Percentiles rank a stretch among this genome's conserved stretches.
These are phyloP conservation scores for Bilobella aurantiaca DNA, from an alignment of 1,140 invertebrate genomes.

Conservation along the genomic window DNA sequence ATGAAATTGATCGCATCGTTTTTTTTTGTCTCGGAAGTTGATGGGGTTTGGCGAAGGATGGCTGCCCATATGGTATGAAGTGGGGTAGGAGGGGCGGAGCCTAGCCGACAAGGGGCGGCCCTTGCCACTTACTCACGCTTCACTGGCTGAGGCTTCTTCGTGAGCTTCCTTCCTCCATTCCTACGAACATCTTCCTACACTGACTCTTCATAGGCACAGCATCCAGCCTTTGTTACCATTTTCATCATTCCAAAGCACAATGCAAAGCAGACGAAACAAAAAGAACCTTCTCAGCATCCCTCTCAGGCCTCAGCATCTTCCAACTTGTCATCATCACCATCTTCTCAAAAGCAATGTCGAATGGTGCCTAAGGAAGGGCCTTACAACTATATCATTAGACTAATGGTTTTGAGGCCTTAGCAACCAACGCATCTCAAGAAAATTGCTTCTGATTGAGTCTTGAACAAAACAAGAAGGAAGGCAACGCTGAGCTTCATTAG, in stretches of 20 bases:
- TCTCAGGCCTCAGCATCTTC: too few species aligned
- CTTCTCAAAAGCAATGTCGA: too few species aligned
- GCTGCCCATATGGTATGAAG: neutral
- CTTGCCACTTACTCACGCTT: neutral
- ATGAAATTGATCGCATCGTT: slow-evolving; percentile 3
- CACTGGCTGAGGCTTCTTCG: neutral
- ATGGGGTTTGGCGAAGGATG: slow-evolving; percentile 2
- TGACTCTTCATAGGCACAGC: too few species aligned
- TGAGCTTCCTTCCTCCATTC: neutral
- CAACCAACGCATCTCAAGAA: too few species aligned
- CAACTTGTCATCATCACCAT: too few species aligned
- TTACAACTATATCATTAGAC: neutral
- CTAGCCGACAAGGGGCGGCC: neutral
- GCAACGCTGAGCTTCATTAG: too few species aligned
- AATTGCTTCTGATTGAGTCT: too few species aligned
- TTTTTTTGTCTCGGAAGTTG: neutral
- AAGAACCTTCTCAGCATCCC: too few species aligned
- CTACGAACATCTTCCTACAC: neutral
- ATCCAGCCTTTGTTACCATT: too few species aligned
- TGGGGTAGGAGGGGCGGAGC: neutral
- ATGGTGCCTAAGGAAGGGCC: neutral
- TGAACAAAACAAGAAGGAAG: neutral
- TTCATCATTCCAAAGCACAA: too few species aligned
- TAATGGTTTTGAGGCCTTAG: neutral
- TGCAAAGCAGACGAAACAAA: neutral